Conservation (phyloP, 2,113 vertebrate species). For the Silurus asotus region DNA sequence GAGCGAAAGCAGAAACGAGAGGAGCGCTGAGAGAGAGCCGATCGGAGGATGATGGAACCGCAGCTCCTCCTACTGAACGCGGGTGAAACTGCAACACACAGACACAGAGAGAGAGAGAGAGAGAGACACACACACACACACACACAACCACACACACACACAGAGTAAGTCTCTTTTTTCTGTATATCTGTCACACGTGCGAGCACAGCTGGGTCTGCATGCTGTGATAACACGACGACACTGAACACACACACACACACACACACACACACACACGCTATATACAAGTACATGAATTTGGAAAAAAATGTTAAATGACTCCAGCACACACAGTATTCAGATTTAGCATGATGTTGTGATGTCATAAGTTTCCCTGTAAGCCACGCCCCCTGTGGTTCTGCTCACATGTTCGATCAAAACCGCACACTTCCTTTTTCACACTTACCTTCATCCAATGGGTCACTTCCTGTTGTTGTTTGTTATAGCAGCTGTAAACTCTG, state of each 20-base stretch:
- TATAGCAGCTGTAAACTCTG: not conserved
- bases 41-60: constrained; percentile 29
- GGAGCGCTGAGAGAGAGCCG: constrained; percentile 5
- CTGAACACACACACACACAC: not conserved
- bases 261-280: not conserved
- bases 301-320: not conserved
- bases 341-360: too few relatives aligned
- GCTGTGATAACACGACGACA: constrained; percentile 21
- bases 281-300: not conserved
- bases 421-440: too few relatives aligned
- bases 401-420: too few relatives aligned
- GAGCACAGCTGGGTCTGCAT: constrained; percentile 13
- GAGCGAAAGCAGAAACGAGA: not conserved
- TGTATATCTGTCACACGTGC: constrained; percentile 16
- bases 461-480: not conserved
- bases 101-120: too few relatives aligned
- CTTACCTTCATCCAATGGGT: too few relatives aligned
- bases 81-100: not conserved
- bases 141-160: not conserved
- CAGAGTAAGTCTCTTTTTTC: constrained; percentile 3
- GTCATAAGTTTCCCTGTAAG: too few relatives aligned
- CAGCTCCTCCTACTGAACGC: constrained; percentile 35
- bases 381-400: too few relatives aligned
- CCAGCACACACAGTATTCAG: not conserved
- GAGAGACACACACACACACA: not conserved